Evolutionary conservation across 2,888 invertebrate genomes (phyloP), one percentile per base, ranked within the genome.

Genomic region (Erebia epiphron): DNA sequence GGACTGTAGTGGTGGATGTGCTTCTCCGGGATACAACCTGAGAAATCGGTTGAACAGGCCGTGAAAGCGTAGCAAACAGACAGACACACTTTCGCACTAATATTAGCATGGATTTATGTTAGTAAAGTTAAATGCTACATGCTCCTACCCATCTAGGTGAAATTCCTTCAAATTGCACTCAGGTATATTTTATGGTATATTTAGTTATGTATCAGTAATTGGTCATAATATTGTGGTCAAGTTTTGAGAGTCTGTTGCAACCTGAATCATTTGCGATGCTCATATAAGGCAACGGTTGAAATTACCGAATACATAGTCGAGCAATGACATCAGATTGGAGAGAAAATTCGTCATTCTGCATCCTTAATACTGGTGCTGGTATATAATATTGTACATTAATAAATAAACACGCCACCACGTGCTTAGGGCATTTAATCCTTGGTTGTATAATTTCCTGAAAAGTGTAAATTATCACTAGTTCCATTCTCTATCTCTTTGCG

Each of bases 321-420:
- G n/a, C 13, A 35, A 64, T 64, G 50, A 50, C 63, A 49, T 49
- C 63, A 63, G 54, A 54, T 18, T n/a, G 54, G 54, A 18, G 54
- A 18, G 16, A 58, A 58, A 58, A 58, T 58, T 58, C 35, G 35
- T 58, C 57, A 58, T 14, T 8, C 57, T 58, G 26, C 26, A n/a
- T 58, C 57, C 57, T 9, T 58, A 14, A 26, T 35, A 35, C n/a
- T 54, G 54, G 18, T 54, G 16, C 54, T 9, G 52, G 8, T 52
- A 52, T 1, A 16, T 52, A 16, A 58, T 58, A 58, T 58, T 58
- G 26, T 26, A 26, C 9, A n/a, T 2, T 10, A 52, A 1, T 26
- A 26, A 26, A 3, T 26, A 26, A 3, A 26, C n/a, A n/a, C n/a
- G n/a, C 2, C 26, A 26, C 26, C 3, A 3, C 2, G 26, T 26